Conservation (phyloP, 2,888 invertebrate genomes). For the Trissolcus japonicus region DNA sequence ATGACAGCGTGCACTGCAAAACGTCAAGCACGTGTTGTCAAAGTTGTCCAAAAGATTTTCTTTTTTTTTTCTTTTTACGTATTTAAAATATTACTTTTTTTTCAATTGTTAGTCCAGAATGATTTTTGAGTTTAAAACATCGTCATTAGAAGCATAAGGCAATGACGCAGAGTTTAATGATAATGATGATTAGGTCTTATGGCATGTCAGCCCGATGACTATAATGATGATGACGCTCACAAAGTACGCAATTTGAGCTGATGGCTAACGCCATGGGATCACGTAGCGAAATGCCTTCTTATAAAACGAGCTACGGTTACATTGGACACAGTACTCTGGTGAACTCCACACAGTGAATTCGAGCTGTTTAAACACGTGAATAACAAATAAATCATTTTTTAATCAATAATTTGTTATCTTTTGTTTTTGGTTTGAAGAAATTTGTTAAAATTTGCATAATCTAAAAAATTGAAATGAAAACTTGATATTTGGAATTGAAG, state of each 20-base stretch:
- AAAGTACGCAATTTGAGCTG: conserved; percentile 48
- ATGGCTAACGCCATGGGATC: conserved; percentile 70
- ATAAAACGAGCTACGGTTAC: conserved; percentile 35
- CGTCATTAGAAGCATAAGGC: conserved; percentile 38
- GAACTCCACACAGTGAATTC: conserved; percentile 23
- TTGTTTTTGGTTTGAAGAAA: neutral
- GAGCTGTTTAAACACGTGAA: neutral
- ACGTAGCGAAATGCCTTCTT: conserved; percentile 43
- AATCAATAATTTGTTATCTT: neutral
- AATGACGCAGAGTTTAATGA: conserved; percentile 38
- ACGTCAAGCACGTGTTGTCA: conserved; percentile 31
- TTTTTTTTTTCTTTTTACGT: neutral
- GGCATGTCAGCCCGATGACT: conserved; percentile 58
- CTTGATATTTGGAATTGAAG: neutral
- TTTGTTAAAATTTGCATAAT: neutral
- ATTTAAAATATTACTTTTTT: neutral
- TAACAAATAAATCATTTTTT: neutral
- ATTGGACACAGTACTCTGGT: conserved; percentile 58
- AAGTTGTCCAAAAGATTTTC: conserved; percentile 3
- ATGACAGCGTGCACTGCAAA: conserved; percentile 25
- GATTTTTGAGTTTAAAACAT: too few relatives aligned
- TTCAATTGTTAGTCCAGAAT: too few relatives aligned
- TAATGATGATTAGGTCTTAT: conserved; percentile 57
- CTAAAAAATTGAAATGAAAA: too few relatives aligned
- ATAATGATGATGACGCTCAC: conserved; percentile 64